Evolutionary conservation across 2,113 vertebrate species (phyloP).

Genomic region (Terrapene triunguis): DNA sequence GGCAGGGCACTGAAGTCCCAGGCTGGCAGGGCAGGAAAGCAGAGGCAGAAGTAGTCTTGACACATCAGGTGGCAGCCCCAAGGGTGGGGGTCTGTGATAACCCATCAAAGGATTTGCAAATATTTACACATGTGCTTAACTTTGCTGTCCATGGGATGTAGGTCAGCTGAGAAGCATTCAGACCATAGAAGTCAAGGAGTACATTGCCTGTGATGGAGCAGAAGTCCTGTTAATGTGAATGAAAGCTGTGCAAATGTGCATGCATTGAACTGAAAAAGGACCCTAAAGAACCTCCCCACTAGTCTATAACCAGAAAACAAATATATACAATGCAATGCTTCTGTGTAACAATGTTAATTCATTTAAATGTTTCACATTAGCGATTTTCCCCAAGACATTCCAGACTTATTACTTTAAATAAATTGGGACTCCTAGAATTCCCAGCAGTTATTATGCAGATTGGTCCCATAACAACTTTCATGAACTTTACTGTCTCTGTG

Average conservation of each 20-base stretch:
- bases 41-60: too few relatives aligned
- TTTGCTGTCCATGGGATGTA: conserved; percentile 37
- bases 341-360: not conserved
- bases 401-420: not conserved
- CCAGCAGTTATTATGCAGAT: not conserved
- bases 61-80: too few relatives aligned
- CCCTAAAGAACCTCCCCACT: not conserved
- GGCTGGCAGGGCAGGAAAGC: too few relatives aligned
- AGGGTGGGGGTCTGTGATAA: too few relatives aligned
- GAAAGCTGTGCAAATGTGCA: not conserved
- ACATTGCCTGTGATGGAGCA: conserved; percentile 21
- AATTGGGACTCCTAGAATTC: not conserved
- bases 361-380: not conserved
- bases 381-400: not conserved
- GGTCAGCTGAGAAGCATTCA: not conserved
- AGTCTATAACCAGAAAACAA: not conserved
- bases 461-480: not conserved
- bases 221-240: not conserved
- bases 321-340: not conserved
- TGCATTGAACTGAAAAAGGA: not conserved
- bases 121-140: not conserved
- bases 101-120: not conserved
- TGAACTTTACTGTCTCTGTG: not conserved
- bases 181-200: conserved; percentile 39
- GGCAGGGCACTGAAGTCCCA: too few relatives aligned